phyloP scores from a whole-genome alignment of 2,113 vertebrate species.

The Phocoena phocoena region DNA sequence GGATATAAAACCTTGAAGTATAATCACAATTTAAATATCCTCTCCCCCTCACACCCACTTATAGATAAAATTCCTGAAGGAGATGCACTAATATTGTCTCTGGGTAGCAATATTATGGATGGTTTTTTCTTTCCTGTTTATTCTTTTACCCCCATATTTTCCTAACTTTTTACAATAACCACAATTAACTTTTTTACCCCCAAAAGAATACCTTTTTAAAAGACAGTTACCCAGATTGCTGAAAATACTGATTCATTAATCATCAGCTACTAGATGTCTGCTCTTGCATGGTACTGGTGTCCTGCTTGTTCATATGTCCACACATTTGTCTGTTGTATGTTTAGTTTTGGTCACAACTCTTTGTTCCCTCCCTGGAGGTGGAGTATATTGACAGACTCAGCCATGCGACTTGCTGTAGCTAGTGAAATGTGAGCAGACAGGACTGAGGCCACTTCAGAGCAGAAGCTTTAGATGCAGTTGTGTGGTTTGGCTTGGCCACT shows the following conservation, averaged over 20 bases:
- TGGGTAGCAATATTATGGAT: background rate
- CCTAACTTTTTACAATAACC: background rate
- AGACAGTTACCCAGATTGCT: background rate
- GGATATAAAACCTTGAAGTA: background rate
- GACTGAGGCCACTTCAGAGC: no score
- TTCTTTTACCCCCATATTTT: background rate
- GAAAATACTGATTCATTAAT: background rate
- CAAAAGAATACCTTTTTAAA: background rate
- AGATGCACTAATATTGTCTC: background rate
- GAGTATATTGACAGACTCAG: background rate
- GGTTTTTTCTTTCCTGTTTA: background rate
- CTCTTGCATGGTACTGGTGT: background rate
- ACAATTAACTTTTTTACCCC: background rate
- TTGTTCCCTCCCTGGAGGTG: background rate
- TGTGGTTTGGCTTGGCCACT: background rate
- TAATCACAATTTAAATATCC: background rate
- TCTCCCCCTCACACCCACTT: background rate
- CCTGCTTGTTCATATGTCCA: background rate
- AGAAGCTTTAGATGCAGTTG: background rate
- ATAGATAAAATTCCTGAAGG: background rate
- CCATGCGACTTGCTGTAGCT: background rate
- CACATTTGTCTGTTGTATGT: background rate
- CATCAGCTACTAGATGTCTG: background rate
- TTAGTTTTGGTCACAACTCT: background rate
- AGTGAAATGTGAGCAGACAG: background rate